Base-by-base conservation (phyloP, 37 sponge, comb jelly and placozoan genomes). In the Oopsacas minuta region DNA sequence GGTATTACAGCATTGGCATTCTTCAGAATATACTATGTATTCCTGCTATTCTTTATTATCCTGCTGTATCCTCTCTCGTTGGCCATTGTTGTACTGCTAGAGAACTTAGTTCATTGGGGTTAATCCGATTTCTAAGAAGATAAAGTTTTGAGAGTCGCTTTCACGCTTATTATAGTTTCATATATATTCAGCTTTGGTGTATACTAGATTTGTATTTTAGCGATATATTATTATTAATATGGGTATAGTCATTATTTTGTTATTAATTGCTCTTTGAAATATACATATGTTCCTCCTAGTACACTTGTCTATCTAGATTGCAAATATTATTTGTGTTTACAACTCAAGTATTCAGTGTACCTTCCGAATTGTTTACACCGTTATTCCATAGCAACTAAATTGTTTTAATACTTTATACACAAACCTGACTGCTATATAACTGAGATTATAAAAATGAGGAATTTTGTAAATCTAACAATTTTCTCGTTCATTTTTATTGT, bases 1-100 rank as follows among this genome's bases (percentile, higher is more conserved):
- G 95, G 92, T 1, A 35, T 88, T 0, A 85, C 84, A 23, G 95
- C 89, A 5, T 52, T 92, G 42, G 86, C 87, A 83, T 36, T 17
- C 12, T 81, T 32, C 51, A 37, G 39, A 10, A 30, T 86, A 23
- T 82, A 37, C 35, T 86, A 38, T 23, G 37, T 86, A 1, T 36
- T 32, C n/a, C 52, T 86, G 3, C n/a, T 52, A 5, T 28, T 82
- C 82, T 36, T 10, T 1, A 20, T 82, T 38, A 36, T 35, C 10
- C 10, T 53, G 39, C 81, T 61, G 37, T 85, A 85, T 12, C 36
- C 46, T 17, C 36, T 85, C 23, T 34, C 85, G 15, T 28, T 84
- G 84, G 84, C 23, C 5, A 39, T 84, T 3, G 30, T 84, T 8
- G 34, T 39, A 30, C 1, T 84, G 10, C 46, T 84, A n/a, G 84